Evolutionary conservation across 2,888 invertebrate species (phyloP).

Genomic region (Lithophane leautieri): DNA sequence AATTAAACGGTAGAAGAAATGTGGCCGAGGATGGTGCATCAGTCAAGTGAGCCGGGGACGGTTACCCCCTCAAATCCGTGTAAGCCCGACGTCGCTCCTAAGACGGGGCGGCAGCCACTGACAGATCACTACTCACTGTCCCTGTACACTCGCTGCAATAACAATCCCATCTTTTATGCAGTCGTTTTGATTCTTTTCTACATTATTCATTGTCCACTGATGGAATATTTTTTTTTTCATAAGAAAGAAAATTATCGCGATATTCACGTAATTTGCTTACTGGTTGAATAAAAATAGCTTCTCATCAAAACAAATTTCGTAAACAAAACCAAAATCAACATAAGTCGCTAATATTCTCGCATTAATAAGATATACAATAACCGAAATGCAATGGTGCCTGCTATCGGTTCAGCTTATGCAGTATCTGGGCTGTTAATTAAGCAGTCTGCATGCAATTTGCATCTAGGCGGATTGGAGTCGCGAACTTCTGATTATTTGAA

Average conservation of each 20-base stretch:
- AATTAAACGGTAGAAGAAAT: constrained; percentile 69
- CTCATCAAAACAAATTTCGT: neutral
- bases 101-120: constrained; percentile 70
- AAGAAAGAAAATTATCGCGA: neutral
- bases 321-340: constrained; percentile 13
- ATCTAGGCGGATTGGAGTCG: constrained; percentile 82
- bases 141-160: constrained; percentile 60
- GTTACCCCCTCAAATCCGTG: constrained; percentile 78
- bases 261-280: neutral
- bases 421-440: constrained; percentile 79
- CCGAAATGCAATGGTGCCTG: constrained; percentile 62
- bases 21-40: constrained; percentile 72
- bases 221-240: constrained; percentile 17
- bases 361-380: constrained; percentile 45
- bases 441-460: constrained; percentile 85
- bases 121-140: constrained; percentile 82
- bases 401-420: constrained; percentile 65
- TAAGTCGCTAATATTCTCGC: constrained; percentile 9
- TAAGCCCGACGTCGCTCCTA: constrained; percentile 71
- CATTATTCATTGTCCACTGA: constrained; percentile 50
- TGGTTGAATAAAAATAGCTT: constrained; percentile 11
- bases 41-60: constrained; percentile 75
- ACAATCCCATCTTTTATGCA: constrained; percentile 65
- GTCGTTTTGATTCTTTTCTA: constrained; percentile 44
- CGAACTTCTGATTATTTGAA: constrained; percentile 86